Percentiles rank a stretch among this genome's conserved stretches.
phyloP scores from a whole-genome alignment of 2,797 vertebrate genomes.

The Coregonus suidteri region DNA sequence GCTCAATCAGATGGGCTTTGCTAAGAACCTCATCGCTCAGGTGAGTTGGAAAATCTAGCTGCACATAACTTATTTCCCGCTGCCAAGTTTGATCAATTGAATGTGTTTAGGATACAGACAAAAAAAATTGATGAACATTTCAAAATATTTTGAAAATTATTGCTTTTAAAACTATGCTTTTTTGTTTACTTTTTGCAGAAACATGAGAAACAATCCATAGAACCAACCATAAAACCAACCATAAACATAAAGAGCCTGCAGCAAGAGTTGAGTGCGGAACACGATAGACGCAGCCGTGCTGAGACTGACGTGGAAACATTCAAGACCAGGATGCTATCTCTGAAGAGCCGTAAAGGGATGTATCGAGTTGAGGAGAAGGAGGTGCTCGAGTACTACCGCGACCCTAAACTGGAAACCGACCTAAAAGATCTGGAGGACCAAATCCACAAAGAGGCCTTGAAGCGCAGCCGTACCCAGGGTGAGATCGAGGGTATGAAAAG shows the following conservation, averaged over 20 bases:
- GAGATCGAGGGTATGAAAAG: conserved; percentile 77
- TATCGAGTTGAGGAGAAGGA: conserved; percentile 93
- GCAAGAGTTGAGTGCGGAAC: conserved; percentile 83
- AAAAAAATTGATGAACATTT: too few species aligned
- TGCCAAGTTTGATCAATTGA: background rate
- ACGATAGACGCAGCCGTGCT: conserved; percentile 68
- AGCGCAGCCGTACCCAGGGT: conserved; percentile 70
- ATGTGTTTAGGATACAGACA: background rate
- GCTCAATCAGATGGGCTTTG: conserved; percentile 86
- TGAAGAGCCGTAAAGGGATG: conserved; percentile 86
- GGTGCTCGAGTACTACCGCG: conserved; percentile 88
- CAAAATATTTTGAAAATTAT: too few species aligned
- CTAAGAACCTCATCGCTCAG: conserved; percentile 82
- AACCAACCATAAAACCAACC: conserved; percentile 30
- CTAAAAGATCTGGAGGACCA: conserved; percentile 70
- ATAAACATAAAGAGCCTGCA: conserved; percentile 60
- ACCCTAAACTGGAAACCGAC: conserved; percentile 84
- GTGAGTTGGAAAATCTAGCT: conserved; percentile 63
- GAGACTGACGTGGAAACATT: conserved; percentile 79
- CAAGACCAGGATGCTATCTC: conserved; percentile 79
- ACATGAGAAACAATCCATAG: conserved; percentile 80
- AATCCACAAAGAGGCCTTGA: conserved; percentile 77
- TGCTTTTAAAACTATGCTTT: background rate
- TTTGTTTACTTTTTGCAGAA: conserved; percentile 72
- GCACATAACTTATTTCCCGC: background rate